Evolutionary conservation across 2,113 vertebrate genomes (phyloP).

Genomic region (Albula glossodonta): DNA sequence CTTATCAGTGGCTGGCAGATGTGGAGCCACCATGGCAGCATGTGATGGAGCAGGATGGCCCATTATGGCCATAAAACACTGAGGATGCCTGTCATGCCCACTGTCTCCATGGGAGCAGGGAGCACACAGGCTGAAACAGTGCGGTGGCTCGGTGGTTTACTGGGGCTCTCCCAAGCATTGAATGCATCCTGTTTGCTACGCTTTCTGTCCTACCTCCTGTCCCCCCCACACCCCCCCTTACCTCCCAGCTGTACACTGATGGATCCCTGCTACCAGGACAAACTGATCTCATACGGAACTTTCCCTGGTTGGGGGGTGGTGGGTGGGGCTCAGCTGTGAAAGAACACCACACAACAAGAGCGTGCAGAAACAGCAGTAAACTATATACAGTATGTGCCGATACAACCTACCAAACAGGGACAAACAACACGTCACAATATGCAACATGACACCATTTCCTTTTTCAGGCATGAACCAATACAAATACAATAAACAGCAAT

Average conservation of each 20-base stretch:
- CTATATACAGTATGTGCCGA: background rate
- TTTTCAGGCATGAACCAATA: background rate
- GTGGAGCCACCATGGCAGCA: background rate
- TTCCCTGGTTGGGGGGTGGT: no score
- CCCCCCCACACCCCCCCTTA: background rate
- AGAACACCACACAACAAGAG: background rate
- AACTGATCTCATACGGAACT: no score
- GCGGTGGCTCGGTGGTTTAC: background rate
- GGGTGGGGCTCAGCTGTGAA: background rate
- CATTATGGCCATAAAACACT: background rate
- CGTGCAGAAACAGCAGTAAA: background rate
- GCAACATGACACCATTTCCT: background rate
- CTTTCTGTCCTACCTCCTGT: background rate
- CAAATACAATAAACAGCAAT: background rate
- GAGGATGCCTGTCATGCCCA: background rate
- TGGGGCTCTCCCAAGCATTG: background rate
- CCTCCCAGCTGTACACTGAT: background rate
- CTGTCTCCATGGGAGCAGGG: background rate
- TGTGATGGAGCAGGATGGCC: background rate
- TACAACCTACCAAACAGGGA: no score
- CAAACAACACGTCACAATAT: no score
- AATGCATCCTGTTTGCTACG: background rate
- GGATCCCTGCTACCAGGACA: background rate
- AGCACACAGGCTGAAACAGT: no score
- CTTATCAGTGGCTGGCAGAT: background rate